phyloP scores from a whole-genome alignment of 2,888 invertebrate species.

The Malacosoma neustria region DNA sequence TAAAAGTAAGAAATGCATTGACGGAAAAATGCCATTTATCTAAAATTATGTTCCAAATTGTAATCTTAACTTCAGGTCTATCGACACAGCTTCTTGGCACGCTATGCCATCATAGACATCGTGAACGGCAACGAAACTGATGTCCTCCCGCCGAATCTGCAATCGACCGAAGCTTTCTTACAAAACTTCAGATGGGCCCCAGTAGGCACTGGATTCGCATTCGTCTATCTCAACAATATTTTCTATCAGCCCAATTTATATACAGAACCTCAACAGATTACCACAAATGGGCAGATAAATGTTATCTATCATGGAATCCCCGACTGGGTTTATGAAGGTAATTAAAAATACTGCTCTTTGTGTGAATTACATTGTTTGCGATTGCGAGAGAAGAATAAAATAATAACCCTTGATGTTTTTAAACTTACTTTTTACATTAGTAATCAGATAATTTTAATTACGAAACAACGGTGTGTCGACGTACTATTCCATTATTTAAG shows the following conservation, averaged over 20 bases:
- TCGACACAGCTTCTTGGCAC: slow-evolving; percentile 85
- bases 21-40: too few species aligned
- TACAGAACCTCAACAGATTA: slow-evolving; percentile 70
- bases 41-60: too few species aligned
- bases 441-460: too few species aligned
- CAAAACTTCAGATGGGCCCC: slow-evolving; percentile 88
- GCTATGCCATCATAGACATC: slow-evolving; percentile 81
- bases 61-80: slow-evolving; percentile 77
- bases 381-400: too few species aligned
- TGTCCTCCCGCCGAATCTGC: slow-evolving; percentile 36
- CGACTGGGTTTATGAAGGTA: slow-evolving; percentile 97
- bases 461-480: too few species aligned
- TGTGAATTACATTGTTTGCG: too few species aligned
- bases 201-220: slow-evolving; percentile 80
- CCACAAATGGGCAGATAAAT: slow-evolving; percentile 75
- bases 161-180: slow-evolving; percentile 55
- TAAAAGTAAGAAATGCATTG: too few species aligned
- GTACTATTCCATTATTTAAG: too few species aligned
- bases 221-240: slow-evolving; percentile 84
- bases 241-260: slow-evolving; percentile 79
- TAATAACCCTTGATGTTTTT: too few species aligned
- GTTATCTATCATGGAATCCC: slow-evolving; percentile 89
- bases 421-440: too few species aligned
- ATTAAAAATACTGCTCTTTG: too few species aligned
- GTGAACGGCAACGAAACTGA: slow-evolving; percentile 50